phyloP scores from a whole-genome alignment of 2,113 vertebrate genomes.

The Mus musculus region DNA sequence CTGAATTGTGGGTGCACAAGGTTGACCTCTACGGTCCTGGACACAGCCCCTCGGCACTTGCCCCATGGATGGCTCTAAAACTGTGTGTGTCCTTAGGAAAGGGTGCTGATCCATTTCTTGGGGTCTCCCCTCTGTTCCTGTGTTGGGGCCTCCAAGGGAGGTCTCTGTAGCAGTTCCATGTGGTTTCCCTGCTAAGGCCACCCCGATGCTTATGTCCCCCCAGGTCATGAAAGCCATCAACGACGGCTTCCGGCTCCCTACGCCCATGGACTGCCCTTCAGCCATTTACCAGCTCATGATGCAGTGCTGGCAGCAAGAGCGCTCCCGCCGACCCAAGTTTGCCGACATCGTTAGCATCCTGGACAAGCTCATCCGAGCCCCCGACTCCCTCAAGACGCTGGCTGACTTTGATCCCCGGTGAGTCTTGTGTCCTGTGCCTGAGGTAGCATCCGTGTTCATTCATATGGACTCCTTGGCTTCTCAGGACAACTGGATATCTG shows the following conservation, averaged over 20 bases:
- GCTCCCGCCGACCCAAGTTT: constrained; percentile 94
- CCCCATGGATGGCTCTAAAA: neutral
- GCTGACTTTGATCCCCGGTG: constrained; percentile 98
- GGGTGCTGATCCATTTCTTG: neutral
- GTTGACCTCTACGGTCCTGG: neutral
- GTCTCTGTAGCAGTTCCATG: neutral
- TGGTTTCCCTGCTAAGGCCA: neutral
- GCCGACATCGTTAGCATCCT: constrained; percentile 95
- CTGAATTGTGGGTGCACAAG: neutral
- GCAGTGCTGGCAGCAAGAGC: constrained; percentile 98
- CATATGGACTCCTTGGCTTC: neutral
- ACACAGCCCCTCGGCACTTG: neutral
- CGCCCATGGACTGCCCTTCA: constrained; percentile 96
- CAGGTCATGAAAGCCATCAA: constrained; percentile 99
- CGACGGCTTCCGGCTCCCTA: constrained; percentile 95
- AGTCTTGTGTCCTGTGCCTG: neutral
- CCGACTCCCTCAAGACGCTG: constrained; percentile 94
- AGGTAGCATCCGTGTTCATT: accelerated
- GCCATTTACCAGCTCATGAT: constrained; percentile 98
- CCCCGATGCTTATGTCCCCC: neutral
- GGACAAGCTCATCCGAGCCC: constrained; percentile 96
- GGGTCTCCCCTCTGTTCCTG: neutral
- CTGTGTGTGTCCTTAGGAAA: neutral
- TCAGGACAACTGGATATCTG: accelerated
- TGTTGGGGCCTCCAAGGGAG: accelerated